A percentile compares a stretch with the other conserved stretches of the same genome.
These are phyloP conservation scores for Hemitrygon akajei DNA, from an alignment of 2,797 vertebrate species.

Conservation along the genomic window DNA sequence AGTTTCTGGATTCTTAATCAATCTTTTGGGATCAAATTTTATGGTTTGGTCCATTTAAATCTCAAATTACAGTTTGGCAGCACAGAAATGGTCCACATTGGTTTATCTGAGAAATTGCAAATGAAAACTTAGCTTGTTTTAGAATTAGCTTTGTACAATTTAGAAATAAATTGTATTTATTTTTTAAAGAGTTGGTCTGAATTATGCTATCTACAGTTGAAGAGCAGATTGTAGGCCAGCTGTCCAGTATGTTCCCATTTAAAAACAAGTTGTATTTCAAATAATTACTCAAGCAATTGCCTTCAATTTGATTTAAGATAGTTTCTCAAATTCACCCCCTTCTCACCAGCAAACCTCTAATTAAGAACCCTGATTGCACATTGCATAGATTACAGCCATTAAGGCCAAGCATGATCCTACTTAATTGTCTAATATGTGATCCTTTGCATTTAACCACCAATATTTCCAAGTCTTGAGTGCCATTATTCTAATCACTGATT, in stretches of 20 bases:
- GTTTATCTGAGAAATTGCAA: not conserved
- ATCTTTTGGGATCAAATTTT: not conserved
- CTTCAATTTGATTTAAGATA: constrained; percentile 25
- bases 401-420: not conserved
- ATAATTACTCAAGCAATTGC: not conserved
- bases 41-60: not conserved
- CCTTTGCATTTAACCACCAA: not conserved
- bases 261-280: not conserved
- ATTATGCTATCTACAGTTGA: not conserved
- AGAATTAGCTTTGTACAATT: not conserved
- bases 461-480: not conserved
- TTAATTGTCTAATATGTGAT: not conserved
- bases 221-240: not conserved
- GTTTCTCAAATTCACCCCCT: not conserved
- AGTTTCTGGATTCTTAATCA: not conserved
- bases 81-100: not conserved
- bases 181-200: not conserved
- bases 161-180: not conserved
- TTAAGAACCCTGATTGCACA: not conserved
- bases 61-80: not conserved
- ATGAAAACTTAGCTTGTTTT: not conserved
- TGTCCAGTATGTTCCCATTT: not conserved
- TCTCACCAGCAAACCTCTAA: not conserved
- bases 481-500: not conserved
- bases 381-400: not conserved